These are phyloP conservation scores for Drosophila erecta DNA, from an alignment of 1,140 invertebrate species.

Conservation along the genomic window DNA sequence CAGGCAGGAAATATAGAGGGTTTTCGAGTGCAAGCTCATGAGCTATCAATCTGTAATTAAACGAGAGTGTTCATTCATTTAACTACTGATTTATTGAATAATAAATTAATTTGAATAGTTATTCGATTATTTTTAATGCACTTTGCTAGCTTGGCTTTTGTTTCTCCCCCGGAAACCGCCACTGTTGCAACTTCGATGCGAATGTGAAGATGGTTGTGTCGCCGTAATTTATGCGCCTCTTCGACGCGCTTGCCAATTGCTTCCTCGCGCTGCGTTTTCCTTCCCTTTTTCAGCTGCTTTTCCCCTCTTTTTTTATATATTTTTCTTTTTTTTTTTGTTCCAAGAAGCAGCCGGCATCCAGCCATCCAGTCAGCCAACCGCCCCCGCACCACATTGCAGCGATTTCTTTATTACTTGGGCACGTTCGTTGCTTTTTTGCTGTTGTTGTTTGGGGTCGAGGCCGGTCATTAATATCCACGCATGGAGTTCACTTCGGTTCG, in stretches of 20 bases:
- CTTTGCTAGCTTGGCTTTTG: slow-evolving; percentile 5
- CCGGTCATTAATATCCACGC: slow-evolving; percentile 82
- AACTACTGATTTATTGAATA: too few relatives aligned
- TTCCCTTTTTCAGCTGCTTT: slow-evolving; percentile 6
- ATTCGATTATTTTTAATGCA: slow-evolving; percentile 5
- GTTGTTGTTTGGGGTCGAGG: slow-evolving; percentile 72
- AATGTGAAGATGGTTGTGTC: slow-evolving; percentile 24
- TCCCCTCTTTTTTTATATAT: slow-evolving; percentile 1
- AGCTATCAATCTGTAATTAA: too few relatives aligned
- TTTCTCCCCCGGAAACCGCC: slow-evolving; percentile 9
- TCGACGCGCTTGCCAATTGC: slow-evolving; percentile 79
- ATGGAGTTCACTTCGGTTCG: slow-evolving; percentile 62
- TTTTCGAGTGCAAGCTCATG: too few relatives aligned
- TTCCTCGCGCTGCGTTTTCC: slow-evolving; percentile 31
- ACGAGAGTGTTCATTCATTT: neutral
- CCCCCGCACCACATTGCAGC: slow-evolving; percentile 67
- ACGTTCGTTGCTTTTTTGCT: slow-evolving; percentile 57
- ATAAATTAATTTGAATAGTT: neutral
- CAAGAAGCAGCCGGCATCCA: slow-evolving; percentile 58
- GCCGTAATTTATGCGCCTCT: slow-evolving; percentile 78
- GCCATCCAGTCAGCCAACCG: slow-evolving; percentile 38
- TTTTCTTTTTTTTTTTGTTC: slow-evolving; percentile 29
- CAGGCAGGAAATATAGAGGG: too few relatives aligned
- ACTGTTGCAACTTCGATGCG: slow-evolving; percentile 22
- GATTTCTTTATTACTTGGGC: slow-evolving; percentile 83